Evolutionary conservation across 2,888 invertebrate species (phyloP).

Genomic region (Pseudolycoriella hygida): DNA sequence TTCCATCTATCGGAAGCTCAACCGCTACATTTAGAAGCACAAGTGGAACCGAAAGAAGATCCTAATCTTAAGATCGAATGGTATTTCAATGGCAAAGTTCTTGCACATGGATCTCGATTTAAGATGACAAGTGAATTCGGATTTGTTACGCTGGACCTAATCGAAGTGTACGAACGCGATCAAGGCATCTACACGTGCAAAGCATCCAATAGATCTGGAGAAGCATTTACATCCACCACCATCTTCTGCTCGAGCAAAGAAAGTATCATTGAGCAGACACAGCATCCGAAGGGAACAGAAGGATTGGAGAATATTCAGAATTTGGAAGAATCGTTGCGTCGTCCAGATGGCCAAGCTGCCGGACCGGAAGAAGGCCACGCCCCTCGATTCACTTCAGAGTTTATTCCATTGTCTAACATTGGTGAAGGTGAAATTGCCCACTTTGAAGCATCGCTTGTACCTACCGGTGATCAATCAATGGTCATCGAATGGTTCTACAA

Average conservation of each 20-base stretch:
- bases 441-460: constrained; percentile 90
- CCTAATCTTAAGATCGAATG: constrained; percentile 81
- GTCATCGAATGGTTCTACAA: constrained; percentile 94
- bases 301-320: constrained; percentile 82
- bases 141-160: constrained; percentile 84
- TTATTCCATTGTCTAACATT: constrained; percentile 63
- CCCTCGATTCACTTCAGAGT: constrained; percentile 76
- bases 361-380: constrained; percentile 67
- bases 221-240: constrained; percentile 83
- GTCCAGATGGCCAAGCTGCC: constrained; percentile 45
- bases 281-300: constrained; percentile 90
- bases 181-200: constrained; percentile 89
- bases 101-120: constrained; percentile 76
- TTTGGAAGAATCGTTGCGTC: constrained; percentile 68
- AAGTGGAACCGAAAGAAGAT: constrained; percentile 87
- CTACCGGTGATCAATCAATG: constrained; percentile 87
- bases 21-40: constrained; percentile 80
- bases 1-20: constrained; percentile 67
- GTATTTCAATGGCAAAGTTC: constrained; percentile 81
- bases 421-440: constrained; percentile 94
- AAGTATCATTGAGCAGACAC: constrained; percentile 69
- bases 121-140: constrained; percentile 92
- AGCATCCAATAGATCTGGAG: constrained; percentile 72
- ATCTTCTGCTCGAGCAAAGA: constrained; percentile 68
- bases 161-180: constrained; percentile 81